A percentile compares a stretch with the other conserved stretches of the same genome.
These are phyloP conservation scores for Nannoperca obscura DNA, from an alignment of 2,797 vertebrate genomes.

Conservation along the genomic window DNA sequence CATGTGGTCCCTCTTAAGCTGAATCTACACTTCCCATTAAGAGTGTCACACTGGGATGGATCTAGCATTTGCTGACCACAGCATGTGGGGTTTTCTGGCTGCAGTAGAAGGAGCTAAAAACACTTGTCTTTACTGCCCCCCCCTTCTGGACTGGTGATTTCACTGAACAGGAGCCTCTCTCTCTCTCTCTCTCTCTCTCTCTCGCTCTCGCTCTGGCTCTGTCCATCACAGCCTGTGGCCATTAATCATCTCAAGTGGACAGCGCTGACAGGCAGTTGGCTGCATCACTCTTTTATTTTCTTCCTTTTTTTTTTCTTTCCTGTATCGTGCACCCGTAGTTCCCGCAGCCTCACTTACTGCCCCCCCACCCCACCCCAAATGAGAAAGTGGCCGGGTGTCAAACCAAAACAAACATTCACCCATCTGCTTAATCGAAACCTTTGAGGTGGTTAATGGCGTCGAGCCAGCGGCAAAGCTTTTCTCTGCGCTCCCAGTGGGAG, in stretches of 20 bases:
- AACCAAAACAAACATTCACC: conserved; percentile 75
- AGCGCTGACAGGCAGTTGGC: conserved; percentile 80
- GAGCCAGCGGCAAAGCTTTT: conserved; percentile 47
- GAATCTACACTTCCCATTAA: conserved; percentile 60
- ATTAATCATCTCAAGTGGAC: conserved; percentile 85
- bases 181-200: too few species aligned
- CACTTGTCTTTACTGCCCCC: conserved; percentile 61
- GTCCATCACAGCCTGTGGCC: conserved; percentile 80
- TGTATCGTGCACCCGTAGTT: conserved; percentile 51
- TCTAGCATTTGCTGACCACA: conserved; percentile 30
- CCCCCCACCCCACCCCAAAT: conserved; percentile 24
- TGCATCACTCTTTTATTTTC: conserved; percentile 75
- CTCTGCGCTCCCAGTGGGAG: conserved; percentile 46
- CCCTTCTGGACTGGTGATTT: conserved; percentile 53
- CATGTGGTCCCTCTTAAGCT: conserved; percentile 68
- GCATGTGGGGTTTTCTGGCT: conserved; percentile 60
- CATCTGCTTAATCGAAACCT: conserved; percentile 79
- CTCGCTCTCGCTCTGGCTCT: conserved; percentile 73
- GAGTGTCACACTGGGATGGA: conserved; percentile 54
- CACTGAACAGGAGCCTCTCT: conserved; percentile 71
- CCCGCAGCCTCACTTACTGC: conserved; percentile 43
- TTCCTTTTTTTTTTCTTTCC: conserved; percentile 31
- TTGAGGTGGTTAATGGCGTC: conserved; percentile 70
- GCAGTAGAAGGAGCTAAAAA: conserved; percentile 51
- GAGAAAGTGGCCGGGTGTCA: conserved; percentile 62